Evolutionary conservation across 2,888 invertebrate species (phyloP).

Genomic region (Euzetes globulus): DNA sequence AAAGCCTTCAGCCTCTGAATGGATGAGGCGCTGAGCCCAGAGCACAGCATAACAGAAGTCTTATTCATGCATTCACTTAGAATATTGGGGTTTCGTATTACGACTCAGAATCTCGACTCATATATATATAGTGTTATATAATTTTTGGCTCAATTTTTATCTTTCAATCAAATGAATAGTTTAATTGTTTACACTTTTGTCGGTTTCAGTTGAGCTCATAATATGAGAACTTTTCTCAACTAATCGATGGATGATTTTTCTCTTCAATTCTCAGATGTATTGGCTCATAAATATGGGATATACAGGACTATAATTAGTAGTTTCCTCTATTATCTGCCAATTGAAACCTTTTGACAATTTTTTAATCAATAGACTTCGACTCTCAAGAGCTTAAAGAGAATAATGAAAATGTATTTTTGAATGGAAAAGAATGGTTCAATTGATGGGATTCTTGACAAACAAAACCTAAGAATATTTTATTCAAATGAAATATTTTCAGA

Average conservation of each 20-base stretch:
- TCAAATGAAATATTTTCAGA: too few species aligned
- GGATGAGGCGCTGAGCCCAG: neutral
- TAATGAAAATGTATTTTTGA: too few species aligned
- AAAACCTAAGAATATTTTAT: too few species aligned
- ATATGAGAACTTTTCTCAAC: neutral
- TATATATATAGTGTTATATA: neutral
- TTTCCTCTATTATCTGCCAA: too few species aligned
- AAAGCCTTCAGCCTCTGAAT: neutral
- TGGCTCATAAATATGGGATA: too few species aligned
- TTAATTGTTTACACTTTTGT: slow-evolving; percentile 2
- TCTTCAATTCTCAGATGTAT: neutral
- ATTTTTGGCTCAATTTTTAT: neutral
- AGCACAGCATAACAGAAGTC: neutral
- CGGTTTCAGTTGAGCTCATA: neutral
- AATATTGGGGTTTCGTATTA: neutral
- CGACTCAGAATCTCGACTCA: neutral
- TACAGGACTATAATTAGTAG: too few species aligned
- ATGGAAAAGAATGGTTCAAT: too few species aligned
- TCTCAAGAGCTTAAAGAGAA: too few species aligned
- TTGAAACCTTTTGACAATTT: too few species aligned
- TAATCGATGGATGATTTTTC: neutral
- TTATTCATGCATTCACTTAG: slow-evolving; percentile 12
- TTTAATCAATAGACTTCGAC: too few species aligned
- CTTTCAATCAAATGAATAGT: neutral
- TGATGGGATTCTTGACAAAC: too few species aligned